Percentiles rank a stretch among this genome's conserved stretches.
phyloP scores from a whole-genome alignment of 2,113 vertebrate species.

The Ardeotis arabs region DNA sequence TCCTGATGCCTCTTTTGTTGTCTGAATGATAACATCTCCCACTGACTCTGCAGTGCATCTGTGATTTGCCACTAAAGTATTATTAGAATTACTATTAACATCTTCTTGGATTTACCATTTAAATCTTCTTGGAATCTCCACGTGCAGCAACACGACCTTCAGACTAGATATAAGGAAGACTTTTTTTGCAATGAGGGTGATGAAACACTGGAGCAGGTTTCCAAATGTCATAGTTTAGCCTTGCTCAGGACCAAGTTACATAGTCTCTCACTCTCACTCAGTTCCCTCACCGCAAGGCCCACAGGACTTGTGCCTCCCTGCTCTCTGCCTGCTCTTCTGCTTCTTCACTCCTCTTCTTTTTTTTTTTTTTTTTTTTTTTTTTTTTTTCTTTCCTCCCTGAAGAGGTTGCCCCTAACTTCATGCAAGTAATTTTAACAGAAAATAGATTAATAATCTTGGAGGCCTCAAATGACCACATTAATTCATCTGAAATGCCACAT shows the following conservation, averaged over 20 bases:
- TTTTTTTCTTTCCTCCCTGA: neutral
- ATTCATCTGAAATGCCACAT: neutral
- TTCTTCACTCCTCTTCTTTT: too few species aligned
- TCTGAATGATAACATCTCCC: neutral
- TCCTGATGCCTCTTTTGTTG: neutral
- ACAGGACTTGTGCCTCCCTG: too few species aligned
- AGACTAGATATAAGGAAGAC: neutral
- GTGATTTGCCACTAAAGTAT: neutral
- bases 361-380: neutral
- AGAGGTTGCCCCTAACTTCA: neutral
- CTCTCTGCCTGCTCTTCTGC: too few species aligned
- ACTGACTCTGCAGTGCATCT: neutral
- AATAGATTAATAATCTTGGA: neutral
- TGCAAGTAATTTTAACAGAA: neutral
- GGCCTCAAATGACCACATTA: neutral
- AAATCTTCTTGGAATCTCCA: neutral
- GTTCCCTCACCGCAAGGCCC: too few species aligned
- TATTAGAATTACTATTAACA: too few species aligned
- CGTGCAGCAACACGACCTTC: neutral
- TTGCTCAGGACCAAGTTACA: too few species aligned
- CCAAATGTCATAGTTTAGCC: too few species aligned
- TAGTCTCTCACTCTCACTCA: too few species aligned
- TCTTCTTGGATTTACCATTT: neutral
- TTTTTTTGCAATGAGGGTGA: fast-evolving
- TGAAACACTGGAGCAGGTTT: neutral